Evolutionary conservation across 2,888 invertebrate genomes (phyloP), one percentile per base, ranked within the genome.

Genomic region (Molorchus minor): DNA sequence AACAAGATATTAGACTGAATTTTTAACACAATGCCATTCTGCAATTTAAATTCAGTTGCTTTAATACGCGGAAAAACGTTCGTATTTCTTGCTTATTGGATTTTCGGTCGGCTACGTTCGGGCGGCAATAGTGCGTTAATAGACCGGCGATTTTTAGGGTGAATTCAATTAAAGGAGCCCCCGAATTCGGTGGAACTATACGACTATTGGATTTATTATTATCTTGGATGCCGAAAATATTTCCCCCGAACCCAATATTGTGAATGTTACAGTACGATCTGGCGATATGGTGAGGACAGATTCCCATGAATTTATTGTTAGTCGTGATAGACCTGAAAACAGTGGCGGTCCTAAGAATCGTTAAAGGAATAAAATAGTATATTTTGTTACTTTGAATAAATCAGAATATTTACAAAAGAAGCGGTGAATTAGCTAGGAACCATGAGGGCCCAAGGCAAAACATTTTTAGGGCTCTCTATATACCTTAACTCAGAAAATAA

Each of bases 1-100:
- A 73, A 73, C 72, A 72, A 69, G 71, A 75, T 73, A 75, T 75
- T 75, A 74, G 72, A 33, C 71, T 74, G 70, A 72, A 74, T 73
- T 74, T n/a, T 75, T 69, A 72, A 69, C 71, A 65, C 70, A 71
- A 69, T 70, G 71, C 69, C 64, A 59, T 72, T 76, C 73, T 73
- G 75, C 74, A 76, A 75, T 75, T 75, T 74, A 76, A 67, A 70
- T 68, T 58, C 53, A 29, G 53, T 59, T 59, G 57, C 54, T 59
- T 60, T 56, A 62, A 62, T 64, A 58, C 58, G 55, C 58, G 58
- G 56, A 62, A 63, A 62, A 63, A 61, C 63, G 58, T 52, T 41
- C 49, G 58, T 54, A 49, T 58, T 68, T 63, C 68, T 49, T 21
- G 17, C 49, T 60, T 57, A 57, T 63, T 64, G 60, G 56, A 62